These are phyloP conservation scores for Musca domestica DNA, from an alignment of 1,140 invertebrate species.

Conservation along the genomic window DNA sequence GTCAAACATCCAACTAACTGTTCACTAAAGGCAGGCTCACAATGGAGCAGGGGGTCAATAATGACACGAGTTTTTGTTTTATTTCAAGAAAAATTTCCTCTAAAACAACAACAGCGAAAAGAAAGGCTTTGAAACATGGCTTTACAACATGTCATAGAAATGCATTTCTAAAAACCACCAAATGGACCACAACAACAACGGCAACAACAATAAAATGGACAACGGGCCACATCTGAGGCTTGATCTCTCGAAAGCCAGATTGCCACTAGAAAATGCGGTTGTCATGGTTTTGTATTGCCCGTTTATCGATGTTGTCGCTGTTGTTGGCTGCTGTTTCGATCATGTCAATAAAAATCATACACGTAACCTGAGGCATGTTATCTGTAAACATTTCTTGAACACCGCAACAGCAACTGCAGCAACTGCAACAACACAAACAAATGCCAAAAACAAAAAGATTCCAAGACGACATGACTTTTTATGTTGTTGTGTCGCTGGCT, in stretches of 20 bases:
- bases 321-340: constrained; percentile 4
- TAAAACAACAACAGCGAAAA: neutral
- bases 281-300: neutral
- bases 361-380: constrained; percentile 17
- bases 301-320: neutral
- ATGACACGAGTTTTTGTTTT: neutral
- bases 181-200: neutral
- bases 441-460: too few relatives aligned
- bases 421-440: too few relatives aligned
- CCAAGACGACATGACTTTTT: constrained; percentile 1
- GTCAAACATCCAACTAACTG: too few relatives aligned
- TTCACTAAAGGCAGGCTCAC: neutral
- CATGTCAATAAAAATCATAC: constrained; percentile 20
- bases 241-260: neutral
- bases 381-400: constrained; percentile 1
- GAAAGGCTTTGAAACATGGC: constrained; percentile 6
- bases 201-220: neutral
- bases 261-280: too few relatives aligned
- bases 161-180: constrained; percentile 8
- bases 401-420: too few relatives aligned
- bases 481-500: neutral
- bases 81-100: neutral
- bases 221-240: neutral
- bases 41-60: neutral
- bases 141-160: constrained; percentile 18